These are phyloP conservation scores for Cathartes aura DNA, from an alignment of 2,113 vertebrate species.

Conservation along the genomic window DNA sequence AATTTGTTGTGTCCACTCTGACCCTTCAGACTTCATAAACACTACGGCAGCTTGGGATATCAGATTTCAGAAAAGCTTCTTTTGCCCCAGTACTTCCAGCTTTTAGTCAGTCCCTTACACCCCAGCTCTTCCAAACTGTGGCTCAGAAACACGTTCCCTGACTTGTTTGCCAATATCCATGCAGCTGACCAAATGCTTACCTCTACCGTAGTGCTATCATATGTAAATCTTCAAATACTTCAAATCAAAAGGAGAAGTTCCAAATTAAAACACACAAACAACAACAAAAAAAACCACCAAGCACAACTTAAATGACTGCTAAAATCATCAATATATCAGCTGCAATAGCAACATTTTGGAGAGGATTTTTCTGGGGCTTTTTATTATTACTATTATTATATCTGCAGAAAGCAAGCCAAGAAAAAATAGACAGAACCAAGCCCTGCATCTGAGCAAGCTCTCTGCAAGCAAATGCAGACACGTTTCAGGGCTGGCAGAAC, in stretches of 20 bases:
- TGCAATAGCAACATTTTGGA: background rate
- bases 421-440: background rate
- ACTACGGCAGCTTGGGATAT: background rate
- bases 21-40: background rate
- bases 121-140: background rate
- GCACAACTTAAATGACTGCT: background rate
- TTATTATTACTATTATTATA: background rate
- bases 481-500: constrained; percentile 16
- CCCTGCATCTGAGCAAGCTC: background rate
- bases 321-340: background rate
- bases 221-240: background rate
- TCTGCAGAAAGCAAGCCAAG: constrained; percentile 15
- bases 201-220: background rate
- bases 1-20: background rate
- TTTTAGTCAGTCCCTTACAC: background rate
- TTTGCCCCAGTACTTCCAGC: background rate
- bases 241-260: background rate
- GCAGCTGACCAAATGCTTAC: background rate
- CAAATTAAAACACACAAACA: background rate
- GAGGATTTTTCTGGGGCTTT: background rate
- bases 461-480: background rate
- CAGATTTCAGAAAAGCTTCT: background rate
- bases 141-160: background rate
- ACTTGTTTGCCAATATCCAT: background rate
- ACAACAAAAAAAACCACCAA: background rate